These are phyloP conservation scores for Brachyhypopomus occidentalis DNA, from an alignment of 2,113 vertebrate species.

Conservation along the genomic window DNA sequence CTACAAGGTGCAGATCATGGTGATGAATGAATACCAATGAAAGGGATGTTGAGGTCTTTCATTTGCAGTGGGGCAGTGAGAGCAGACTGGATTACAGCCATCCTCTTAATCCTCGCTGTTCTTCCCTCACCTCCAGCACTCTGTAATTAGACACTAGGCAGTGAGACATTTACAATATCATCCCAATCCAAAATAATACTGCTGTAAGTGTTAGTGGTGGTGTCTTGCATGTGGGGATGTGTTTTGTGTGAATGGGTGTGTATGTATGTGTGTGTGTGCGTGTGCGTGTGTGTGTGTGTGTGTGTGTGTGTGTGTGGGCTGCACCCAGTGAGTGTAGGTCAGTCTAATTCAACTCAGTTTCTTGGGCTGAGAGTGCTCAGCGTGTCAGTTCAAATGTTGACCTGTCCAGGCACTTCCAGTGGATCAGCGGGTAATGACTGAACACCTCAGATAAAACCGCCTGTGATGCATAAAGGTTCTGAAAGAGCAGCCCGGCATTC, in stretches of 20 bases:
- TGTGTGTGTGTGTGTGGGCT: constrained; percentile 43
- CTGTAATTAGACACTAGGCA: constrained; percentile 36
- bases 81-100: not conserved
- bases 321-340: constrained; percentile 29
- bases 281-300: constrained; percentile 1
- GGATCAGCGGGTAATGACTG: not conserved
- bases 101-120: constrained; percentile 13
- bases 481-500: not conserved
- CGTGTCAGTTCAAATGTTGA: not conserved
- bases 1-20: constrained; percentile 7
- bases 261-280: constrained; percentile 24
- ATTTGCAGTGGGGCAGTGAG: not conserved
- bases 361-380: not conserved
- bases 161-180: constrained; percentile 44
- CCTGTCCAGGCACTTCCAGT: not conserved
- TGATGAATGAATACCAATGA: not conserved
- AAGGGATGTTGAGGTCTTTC: not conserved
- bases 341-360: not conserved
- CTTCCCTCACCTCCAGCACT: not conserved
- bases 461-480: not conserved
- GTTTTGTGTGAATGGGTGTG: constrained; percentile 23
- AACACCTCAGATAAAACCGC: not conserved
- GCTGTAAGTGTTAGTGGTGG: no score
- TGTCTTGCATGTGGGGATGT: not conserved
- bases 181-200: not conserved